Evolutionary conservation across 2,113 vertebrate species (phyloP).

Genomic region (Pheucticus melanocephalus): DNA sequence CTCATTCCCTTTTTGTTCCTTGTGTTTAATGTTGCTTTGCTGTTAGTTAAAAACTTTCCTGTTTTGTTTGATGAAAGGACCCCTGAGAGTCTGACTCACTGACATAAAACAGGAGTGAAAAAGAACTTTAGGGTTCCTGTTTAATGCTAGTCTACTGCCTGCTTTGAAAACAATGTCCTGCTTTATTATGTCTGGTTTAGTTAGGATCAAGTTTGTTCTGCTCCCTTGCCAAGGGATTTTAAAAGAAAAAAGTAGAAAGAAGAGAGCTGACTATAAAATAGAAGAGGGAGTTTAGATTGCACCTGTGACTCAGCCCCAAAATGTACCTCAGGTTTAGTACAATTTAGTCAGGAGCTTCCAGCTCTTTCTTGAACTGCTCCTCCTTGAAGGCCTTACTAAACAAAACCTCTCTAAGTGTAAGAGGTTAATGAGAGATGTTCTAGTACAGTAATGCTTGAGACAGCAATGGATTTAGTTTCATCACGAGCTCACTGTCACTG

Average conservation of each 20-base stretch:
- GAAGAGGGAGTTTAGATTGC: not conserved
- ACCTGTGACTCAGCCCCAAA: not conserved
- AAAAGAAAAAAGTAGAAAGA: not conserved
- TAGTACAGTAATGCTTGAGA: not conserved
- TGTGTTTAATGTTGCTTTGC: not conserved
- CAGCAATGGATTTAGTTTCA: not conserved
- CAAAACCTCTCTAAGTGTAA: not conserved
- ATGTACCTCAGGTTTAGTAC: not conserved
- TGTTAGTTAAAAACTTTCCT: not conserved
- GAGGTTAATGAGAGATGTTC: not conserved
- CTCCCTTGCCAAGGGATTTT: not conserved
- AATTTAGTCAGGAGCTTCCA: not conserved
- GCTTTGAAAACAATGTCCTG: not conserved
- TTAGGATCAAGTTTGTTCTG: not conserved
- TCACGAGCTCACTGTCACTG: not conserved
- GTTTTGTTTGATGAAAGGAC: not conserved
- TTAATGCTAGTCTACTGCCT: not conserved
- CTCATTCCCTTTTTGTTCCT: not conserved
- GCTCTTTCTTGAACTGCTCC: not conserved
- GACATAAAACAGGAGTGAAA: not conserved
- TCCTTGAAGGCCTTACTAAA: not conserved
- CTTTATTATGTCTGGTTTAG: not conserved
- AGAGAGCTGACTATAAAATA: not conserved
- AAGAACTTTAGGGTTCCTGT: not conserved
- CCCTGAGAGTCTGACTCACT: not conserved